Evolutionary conservation across 2,888 invertebrate genomes (phyloP), one percentile per base, ranked within the genome.

Genomic region (Eupithecia abbreviata): DNA sequence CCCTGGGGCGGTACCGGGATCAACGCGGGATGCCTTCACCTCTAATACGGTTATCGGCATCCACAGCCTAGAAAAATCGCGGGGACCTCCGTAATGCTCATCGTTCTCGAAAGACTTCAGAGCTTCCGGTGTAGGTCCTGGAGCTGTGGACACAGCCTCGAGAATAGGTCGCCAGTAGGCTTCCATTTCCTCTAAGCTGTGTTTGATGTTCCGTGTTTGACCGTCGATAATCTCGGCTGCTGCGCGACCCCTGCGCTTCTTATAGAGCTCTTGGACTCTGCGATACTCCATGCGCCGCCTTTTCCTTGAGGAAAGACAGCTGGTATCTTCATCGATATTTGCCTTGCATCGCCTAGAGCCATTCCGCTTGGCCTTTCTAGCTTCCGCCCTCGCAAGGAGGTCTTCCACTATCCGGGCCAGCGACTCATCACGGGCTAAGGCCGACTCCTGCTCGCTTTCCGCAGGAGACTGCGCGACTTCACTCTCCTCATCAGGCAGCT

Each of bases 311-410:
- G 2, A 13, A 10, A 9, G 41, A 13, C n/a, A 13, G 42, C 13
- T 5, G 41, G 65, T 66, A 42, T 42, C 42, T 66, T 41, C 4
- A 5, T 30, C 12, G 4, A 12, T 2, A 4, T 62, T 62, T 1
- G 65, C 65, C 41, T 41, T 65, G 12, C 65, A 12, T 4, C 4
- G 41, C 41, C 41, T 65, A 41, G 41, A 65, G 41, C 65, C 65
- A 12, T 41, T 65, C 3, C 3, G 41, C 41, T 30, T 30, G 12
- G 65, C 30, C 41, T 41, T 65, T 65, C 41, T 65, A 12, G 65
- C 65, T 18, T 65, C 30, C 12, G 65, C 65, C 18, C 65, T 65
- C 41, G 65, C 65, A 41, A 65, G 65, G 30, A 65, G 65, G 30
- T 41, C 41, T 12, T 43, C 43, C 43, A 43, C 43, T 43, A 43